Base-by-base conservation (phyloP, 30 jellyfish, hydroid and myxozoan genomes). In the Aurelia sp. region DNA sequence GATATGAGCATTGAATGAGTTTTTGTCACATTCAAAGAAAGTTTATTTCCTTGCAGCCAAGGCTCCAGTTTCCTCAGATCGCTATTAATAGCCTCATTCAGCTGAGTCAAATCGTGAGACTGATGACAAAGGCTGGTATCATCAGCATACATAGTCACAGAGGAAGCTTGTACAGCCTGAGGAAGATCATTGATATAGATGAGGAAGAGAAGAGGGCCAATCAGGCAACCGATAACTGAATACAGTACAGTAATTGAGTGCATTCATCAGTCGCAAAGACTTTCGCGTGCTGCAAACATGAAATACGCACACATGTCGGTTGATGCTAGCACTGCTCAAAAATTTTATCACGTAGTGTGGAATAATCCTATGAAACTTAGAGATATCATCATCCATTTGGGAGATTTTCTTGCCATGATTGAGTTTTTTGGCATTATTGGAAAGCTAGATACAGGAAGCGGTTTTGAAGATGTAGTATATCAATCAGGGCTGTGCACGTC, bases 401-500 rank as follows among this genome's bases (percentile, higher is more conserved):
- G 69, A 59, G 69, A 59, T 59, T 59, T 59, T 21, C 59, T 10
- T 59, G 33, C 33, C 23, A 59, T 59, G 69, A 59, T 59, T 35
- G 69, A 59, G 33, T 59, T 65, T 44, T 78, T 60, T 76, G 59
- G 82, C 33, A 33, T 37, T 10, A 78, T 78, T 44, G 85, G 89
- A 53, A 74, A 52, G 22, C 22, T 74, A 3, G 31, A 52, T 17
- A 35, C 72, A 52, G 86, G 86, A 20, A 74, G 86, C 30, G 86
- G 89, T 3, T 78, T 61, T 78, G 89, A 78, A 78, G 89, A 78
- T 3, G 81, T 78, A 17, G 67, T 78, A 27, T 78, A 40, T 41
- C 89, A 78, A 48, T 53, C 69, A 6, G 89, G 67, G 55, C 47
- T 78, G 5, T 78, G 89, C 81, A 59, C 89, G 12, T 78, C 89